Conservation (phyloP, 2,797 vertebrate species). For the Sebastes baramenuke region DNA sequence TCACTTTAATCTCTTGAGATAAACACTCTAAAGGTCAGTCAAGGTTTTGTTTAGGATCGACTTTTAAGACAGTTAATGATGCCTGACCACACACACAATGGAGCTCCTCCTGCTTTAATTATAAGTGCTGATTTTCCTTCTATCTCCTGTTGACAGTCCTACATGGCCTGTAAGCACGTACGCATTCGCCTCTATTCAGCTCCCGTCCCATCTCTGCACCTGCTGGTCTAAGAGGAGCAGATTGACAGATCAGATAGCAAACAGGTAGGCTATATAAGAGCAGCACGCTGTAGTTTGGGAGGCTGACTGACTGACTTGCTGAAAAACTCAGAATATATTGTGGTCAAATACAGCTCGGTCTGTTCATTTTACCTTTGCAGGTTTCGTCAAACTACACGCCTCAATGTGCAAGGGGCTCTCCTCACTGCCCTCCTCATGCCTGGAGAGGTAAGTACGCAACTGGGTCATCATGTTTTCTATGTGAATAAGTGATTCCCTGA, state of each 20-base stretch:
- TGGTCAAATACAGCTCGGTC: background rate
- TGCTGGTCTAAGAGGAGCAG: slow-evolving; percentile 27
- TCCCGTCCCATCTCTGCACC: slow-evolving; percentile 18
- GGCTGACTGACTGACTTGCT: background rate
- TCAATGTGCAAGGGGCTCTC: slow-evolving; percentile 83
- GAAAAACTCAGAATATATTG: background rate
- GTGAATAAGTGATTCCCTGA: background rate
- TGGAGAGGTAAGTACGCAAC: slow-evolving; percentile 76
- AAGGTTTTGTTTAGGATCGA: background rate
- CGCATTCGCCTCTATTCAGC: slow-evolving; percentile 1
- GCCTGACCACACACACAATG: slow-evolving; percentile 28
- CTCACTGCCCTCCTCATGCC: slow-evolving; percentile 78
- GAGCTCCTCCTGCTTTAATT: slow-evolving; percentile 7
- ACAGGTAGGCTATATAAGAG: slow-evolving; percentile 60
- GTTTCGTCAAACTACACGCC: background rate
- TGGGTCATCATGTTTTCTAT: background rate
- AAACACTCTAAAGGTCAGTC: background rate
- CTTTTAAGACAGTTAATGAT: slow-evolving; percentile 17
- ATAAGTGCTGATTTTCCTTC: slow-evolving; percentile 7
- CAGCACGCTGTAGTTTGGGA: background rate
- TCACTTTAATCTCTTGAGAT: slow-evolving; percentile 26
- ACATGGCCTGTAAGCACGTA: slow-evolving; percentile 24
- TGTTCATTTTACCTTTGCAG: background rate
- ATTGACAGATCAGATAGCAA: slow-evolving; percentile 40
- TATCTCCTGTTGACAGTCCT: slow-evolving; percentile 33